Evolutionary conservation across 2,888 invertebrate genomes (phyloP).

Genomic region (Argyra leucocephala): DNA sequence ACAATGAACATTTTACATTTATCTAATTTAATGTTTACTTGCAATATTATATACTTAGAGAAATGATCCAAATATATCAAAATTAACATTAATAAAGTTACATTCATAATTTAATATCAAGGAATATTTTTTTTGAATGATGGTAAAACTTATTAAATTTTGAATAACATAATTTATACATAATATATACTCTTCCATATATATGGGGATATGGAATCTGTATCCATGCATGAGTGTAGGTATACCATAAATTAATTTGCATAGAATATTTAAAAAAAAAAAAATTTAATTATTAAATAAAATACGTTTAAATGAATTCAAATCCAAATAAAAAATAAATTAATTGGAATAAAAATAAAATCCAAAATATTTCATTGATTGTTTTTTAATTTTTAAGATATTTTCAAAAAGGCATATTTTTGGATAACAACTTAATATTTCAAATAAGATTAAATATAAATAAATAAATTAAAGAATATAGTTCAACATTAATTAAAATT

Average conservation of each 20-base stretch:
- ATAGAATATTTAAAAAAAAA: neutral
- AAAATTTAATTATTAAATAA: neutral
- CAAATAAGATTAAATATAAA: no score
- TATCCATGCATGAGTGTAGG: neutral
- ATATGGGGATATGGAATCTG: no score
- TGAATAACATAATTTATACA: neutral
- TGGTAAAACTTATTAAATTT: neutral
- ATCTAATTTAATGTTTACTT: neutral
- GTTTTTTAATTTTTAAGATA: no score
- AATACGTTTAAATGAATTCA: neutral
- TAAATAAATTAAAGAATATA: no score
- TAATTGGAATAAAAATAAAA: neutral
- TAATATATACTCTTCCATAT: no score
- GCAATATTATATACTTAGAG: neutral
- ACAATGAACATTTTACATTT: neutral
- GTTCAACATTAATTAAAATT: no score
- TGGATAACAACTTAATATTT: no score
- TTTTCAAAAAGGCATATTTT: no score
- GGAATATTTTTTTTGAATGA: neutral
- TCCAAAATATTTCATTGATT: no score
- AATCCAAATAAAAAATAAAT: neutral
- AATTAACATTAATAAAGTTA: neutral
- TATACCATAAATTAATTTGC: neutral
- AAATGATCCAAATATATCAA: neutral
- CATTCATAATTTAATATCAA: neutral